Evolutionary conservation across 1,140 invertebrate species (phyloP), one percentile per base, ranked within the genome.

Genomic region (Philotrypesis tridentata): DNA sequence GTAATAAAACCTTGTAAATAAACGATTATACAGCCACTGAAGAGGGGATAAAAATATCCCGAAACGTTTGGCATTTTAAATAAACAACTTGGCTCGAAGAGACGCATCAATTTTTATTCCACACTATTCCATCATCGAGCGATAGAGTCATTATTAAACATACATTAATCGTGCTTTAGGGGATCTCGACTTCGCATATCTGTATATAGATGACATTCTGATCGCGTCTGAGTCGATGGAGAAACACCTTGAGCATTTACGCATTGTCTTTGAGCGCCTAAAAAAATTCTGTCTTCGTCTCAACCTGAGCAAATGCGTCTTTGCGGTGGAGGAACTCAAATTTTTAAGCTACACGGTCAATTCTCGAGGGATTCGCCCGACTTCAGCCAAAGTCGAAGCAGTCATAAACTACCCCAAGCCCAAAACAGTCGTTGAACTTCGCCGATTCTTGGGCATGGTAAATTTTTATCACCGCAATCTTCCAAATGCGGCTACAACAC

Each of bases 181-280:
- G 23, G 87, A 67, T 21, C 81, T 89, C 12, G 86, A 89, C 73
- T 89, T 87, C 65, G 40, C 5, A 23, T 80, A 48, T 65, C 84
- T 88, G 0, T 93, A 92, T 82, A 75, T 93, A 0, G 92, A 93
- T 85, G 93, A 93, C 17, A 65, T 74, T 23, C 71, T 93, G 0
- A 81, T 92, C 1, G 90, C 87, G 74, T 89, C 86, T 0, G 68
- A 31, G 83, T 85, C 60, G 23, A 72, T 79, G 67, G 79, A 85
- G 68, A 79, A 90, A 70, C 88, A 90, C 65, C 31, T 0, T 23
- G 31, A 70, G 25, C 85, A 86, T 73, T 43, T 87, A 0, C 2
- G 70, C 17, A 80, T 74, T 25, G 33, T 90, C 1, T 87, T 90
- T 43, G 31, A 83, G 63, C 63, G 72, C 8, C 48, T 84, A 12